These are phyloP conservation scores for Mycalesis mineus DNA, from an alignment of 2,888 invertebrate species.

Conservation along the genomic window DNA sequence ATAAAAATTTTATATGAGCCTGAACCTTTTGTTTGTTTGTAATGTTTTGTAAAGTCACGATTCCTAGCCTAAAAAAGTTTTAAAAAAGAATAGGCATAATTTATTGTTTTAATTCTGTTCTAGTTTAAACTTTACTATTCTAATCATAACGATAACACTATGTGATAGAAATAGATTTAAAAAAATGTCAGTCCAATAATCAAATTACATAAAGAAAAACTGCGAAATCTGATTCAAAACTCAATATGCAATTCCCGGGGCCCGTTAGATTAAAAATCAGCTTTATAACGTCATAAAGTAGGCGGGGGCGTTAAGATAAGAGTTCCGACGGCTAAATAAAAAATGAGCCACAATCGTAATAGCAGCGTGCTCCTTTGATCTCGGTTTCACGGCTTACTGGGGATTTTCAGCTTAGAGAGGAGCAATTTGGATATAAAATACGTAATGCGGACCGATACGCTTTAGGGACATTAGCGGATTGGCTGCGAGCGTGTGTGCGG, in stretches of 20 bases:
- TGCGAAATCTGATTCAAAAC: constrained; percentile 18
- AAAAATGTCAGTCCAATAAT: neutral
- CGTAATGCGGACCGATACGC: constrained; percentile 62
- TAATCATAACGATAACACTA: neutral
- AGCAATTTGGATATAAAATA: constrained; percentile 74
- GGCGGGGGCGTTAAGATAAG: constrained; percentile 70
- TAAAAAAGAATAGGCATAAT: no score
- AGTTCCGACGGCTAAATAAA: constrained; percentile 70
- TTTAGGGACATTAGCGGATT: constrained; percentile 72
- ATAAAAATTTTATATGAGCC: no score
- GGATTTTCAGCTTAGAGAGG: constrained; percentile 64
- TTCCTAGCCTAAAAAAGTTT: no score
- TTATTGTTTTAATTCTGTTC: no score
- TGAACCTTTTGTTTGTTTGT: no score
- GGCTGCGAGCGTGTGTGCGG: constrained; percentile 28
- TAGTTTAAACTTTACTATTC: no score
- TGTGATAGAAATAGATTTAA: neutral
- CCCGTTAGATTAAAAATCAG: constrained; percentile 76
- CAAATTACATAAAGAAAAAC: constrained; percentile 5
- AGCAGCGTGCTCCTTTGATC: constrained; percentile 70
- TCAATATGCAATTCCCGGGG: constrained; percentile 47
- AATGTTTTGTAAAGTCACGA: no score
- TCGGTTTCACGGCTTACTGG: constrained; percentile 73
- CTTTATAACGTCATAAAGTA: constrained; percentile 77
- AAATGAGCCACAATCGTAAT: constrained; percentile 78